Percentiles rank a stretch among this genome's conserved stretches.
phyloP scores from a whole-genome alignment of 1,140 invertebrate species.

The Asobara japonica region DNA sequence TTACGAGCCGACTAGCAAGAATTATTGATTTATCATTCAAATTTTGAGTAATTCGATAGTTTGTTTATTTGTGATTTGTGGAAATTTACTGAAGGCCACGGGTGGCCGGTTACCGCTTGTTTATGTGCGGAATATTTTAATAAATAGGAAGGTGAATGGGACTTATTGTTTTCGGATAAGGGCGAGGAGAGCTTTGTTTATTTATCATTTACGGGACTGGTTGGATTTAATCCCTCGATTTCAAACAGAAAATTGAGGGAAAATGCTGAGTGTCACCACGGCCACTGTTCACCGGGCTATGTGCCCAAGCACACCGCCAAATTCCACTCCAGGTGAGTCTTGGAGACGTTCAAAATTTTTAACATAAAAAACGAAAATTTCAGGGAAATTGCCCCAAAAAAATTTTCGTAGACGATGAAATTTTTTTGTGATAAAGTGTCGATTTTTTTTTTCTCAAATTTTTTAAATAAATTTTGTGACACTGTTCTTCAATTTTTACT shows the following conservation, averaged over 20 bases:
- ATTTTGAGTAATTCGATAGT: no score
- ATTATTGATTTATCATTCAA: no score
- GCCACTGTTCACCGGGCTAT: constrained; percentile 13
- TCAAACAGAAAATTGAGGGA: no score
- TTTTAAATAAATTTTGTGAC: not conserved
- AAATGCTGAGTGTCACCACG: constrained; percentile 18
- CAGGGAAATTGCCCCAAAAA: no score
- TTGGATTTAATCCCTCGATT: no score
- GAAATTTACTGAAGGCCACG: not conserved
- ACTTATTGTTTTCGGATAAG: not conserved
- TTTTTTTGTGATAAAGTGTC: not conserved
- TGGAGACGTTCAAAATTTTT: not conserved
- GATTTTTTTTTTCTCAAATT: not conserved
- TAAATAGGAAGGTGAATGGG: constrained; percentile 1
- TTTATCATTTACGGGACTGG: no score
- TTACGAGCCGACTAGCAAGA: no score
- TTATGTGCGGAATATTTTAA: not conserved
- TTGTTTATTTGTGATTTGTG: no score
- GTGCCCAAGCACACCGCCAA: constrained; percentile 14
- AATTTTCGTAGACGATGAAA: not conserved
- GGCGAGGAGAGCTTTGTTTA: no score
- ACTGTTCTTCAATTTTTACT: not conserved
- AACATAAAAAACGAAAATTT: no score
- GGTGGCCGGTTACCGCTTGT: not conserved
- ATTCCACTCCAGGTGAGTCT: not conserved